Conservation (phyloP, 1,140 invertebrate species). For the Sycobia sp. region DNA sequence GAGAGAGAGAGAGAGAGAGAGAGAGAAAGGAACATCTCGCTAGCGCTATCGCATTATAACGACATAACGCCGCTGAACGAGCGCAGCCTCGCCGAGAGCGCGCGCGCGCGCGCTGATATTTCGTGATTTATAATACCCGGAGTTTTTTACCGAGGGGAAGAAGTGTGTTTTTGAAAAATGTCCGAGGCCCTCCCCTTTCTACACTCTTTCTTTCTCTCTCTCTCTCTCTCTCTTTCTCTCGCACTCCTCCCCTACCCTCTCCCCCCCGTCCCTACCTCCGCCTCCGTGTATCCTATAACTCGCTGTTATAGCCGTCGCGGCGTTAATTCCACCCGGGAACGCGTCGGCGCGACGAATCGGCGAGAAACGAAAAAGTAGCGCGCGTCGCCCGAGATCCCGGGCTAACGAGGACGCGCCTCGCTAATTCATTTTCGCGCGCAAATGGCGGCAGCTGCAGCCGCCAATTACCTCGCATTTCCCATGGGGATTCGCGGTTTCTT, state of each 20-base stretch:
- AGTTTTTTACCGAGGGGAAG: too few species aligned
- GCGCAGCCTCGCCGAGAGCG: too few species aligned
- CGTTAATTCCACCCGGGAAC: too few species aligned
- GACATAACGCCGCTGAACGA: slow-evolving; percentile 18
- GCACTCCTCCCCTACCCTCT: not conserved
- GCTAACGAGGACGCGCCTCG: too few species aligned
- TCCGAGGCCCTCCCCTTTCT: slow-evolving; percentile 7
- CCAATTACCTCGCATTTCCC: slow-evolving; percentile 38
- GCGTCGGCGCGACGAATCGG: not conserved
- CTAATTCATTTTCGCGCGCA: slow-evolving; percentile 46
- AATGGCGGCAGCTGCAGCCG: slow-evolving; percentile 46
- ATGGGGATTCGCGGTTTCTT: slow-evolving; percentile 29
- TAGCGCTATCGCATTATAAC: slow-evolving; percentile 25
- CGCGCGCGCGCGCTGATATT: not conserved
- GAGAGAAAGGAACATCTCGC: too few species aligned
- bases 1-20: too few species aligned
- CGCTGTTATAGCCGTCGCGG: too few species aligned
- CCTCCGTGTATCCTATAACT: too few species aligned
- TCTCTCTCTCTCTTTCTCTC: not conserved
- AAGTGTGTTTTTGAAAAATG: too few species aligned
- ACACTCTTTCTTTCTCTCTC: too few species aligned
- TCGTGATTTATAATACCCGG: slow-evolving; percentile 22
- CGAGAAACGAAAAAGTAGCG: slow-evolving; percentile 35
- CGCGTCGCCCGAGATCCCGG: not conserved
- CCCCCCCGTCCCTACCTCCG: not conserved